Evolutionary conservation across 2,113 vertebrate genomes (phyloP), one percentile per base, ranked within the genome.

Genomic region (Nerophis ophidion): DNA sequence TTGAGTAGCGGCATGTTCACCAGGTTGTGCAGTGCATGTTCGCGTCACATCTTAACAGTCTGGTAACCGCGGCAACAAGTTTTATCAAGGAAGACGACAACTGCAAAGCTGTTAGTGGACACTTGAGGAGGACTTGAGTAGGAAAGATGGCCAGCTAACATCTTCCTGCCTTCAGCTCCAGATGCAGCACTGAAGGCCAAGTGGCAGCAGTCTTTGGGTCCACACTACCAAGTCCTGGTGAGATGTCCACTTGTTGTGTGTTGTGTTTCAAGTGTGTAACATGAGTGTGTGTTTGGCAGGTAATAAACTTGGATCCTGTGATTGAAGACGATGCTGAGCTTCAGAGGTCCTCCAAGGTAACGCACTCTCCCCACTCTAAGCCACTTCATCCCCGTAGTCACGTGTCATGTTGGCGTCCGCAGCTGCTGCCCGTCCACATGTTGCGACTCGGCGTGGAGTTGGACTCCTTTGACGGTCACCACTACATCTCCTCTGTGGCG

Each of bases 341-440:
- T 54, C 95, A 96, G 84, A 97, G 93, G 49, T 97, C 91, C 70
- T 98, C 95, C 0, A 98, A 98, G 92, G 96, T 98, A 84, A 67
- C 54, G 46, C 11, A 9, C 51, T 5, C 51, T 2, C 7, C 7
- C 8, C 33, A 1, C 13, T 4, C 8, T 7, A 5, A 5, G 34
- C 5, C 15, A 55, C 12, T 16, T 40, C n/a, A 11, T 7, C 36
- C 16, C 6, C 6, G 1, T 8, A 1, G 5, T 10, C n/a, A 1
- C 14, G n/a, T 26, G 0, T 58, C 2, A 1, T 1, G 10, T 56
- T 56, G n/a, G 2, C 4, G 1, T 11, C 26, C 26, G 0, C 59
- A 98, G 96, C 85, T 99, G 36, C 84, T 97, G 16, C 96, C 96
- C 7, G 90, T 97, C 67, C 96, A 98, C 78, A 95, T 93, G 0